phyloP scores from a whole-genome alignment of 2,113 vertebrate genomes.

The Ailurus styani region DNA sequence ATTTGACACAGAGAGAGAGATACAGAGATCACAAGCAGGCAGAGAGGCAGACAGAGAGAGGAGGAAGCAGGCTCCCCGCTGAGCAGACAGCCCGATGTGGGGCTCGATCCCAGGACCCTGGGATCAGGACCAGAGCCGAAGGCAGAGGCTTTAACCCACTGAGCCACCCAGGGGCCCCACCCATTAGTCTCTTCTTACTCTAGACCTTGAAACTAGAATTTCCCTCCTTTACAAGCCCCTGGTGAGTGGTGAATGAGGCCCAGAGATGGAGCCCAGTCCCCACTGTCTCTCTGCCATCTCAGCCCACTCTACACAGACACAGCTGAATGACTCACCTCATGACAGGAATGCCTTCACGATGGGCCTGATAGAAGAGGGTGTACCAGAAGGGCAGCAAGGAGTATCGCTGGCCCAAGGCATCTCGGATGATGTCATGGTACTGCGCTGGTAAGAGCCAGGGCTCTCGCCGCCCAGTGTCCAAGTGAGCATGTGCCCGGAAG shows the following conservation, averaged over 20 bases:
- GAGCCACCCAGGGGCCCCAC: no score
- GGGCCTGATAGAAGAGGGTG: slow-evolving; percentile 86
- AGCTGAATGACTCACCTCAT: slow-evolving; percentile 85
- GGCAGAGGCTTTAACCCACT: no score
- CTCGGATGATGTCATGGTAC: slow-evolving; percentile 86
- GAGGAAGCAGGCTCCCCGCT: no score
- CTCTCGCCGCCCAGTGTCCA: slow-evolving; percentile 92
- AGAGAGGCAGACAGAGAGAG: no score
- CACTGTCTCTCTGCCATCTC: background rate
- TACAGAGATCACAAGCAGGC: no score
- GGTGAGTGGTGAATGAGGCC: background rate
- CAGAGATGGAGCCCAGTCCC: background rate
- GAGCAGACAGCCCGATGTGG: no score
- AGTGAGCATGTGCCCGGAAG: slow-evolving; percentile 91
- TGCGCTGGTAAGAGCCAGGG: slow-evolving; percentile 92
- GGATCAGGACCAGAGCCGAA: no score
- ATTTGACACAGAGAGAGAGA: no score
- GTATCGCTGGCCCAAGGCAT: slow-evolving; percentile 87
- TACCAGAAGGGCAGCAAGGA: slow-evolving; percentile 93
- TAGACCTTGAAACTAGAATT: background rate
- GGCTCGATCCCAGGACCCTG: no score
- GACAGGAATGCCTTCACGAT: slow-evolving; percentile 85
- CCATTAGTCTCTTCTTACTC: background rate
- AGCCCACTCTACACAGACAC: background rate
- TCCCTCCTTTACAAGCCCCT: background rate